Evolutionary conservation across 30 jellyfish, hydroid and myxozoan genomes (phyloP), one percentile per base, ranked within the genome.

Genomic region (Pelagia noctiluca): DNA sequence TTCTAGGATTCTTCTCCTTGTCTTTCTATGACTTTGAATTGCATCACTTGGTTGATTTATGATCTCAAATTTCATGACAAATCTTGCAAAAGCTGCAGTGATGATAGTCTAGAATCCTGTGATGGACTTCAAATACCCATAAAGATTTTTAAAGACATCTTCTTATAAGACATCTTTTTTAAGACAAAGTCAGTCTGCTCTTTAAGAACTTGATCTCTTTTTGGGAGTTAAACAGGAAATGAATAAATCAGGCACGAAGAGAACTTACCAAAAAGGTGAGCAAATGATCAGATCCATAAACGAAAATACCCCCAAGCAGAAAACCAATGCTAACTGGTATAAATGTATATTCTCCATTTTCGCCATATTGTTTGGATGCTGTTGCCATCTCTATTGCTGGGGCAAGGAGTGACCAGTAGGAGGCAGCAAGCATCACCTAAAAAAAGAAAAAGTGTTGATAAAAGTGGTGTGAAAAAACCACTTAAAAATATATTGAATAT

Each of bases 391-490:
- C 98, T 42, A 93, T 93, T 21, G 97, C 98, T 49, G 98, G 98
- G 36, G 97, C 97, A 25, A 93, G 82, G 50, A 93, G 72, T 11
- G 98, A 93, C 98, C 98, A 93, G 47, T 87, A 93, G 3, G 98
- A 93, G 32, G 98, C 98, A n/a, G 98, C 98, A 2, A 88, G 87
- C 98, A 93, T 93, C 29, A 93, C 98, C 98, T 93, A 29, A 24
- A 50, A 67, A 24, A 80, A 52, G 21, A n/a, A 12, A 10, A 71
- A 29, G 21, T 3, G 5, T 26, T 4, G 60, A 65, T 18, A 65
- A 4, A 11, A 65, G 34, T 3, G 23, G 21, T 65, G 5, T 10
- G 62, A 16, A 25, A 26, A 22, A 18, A 25, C 5, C 52, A 26
- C 21, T 31, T 3, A 21, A 35, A 36, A 24, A 50, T 22, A 72